Base-by-base conservation (phyloP, 1,140 invertebrate genomes). In the Lepidostoma basale region DNA sequence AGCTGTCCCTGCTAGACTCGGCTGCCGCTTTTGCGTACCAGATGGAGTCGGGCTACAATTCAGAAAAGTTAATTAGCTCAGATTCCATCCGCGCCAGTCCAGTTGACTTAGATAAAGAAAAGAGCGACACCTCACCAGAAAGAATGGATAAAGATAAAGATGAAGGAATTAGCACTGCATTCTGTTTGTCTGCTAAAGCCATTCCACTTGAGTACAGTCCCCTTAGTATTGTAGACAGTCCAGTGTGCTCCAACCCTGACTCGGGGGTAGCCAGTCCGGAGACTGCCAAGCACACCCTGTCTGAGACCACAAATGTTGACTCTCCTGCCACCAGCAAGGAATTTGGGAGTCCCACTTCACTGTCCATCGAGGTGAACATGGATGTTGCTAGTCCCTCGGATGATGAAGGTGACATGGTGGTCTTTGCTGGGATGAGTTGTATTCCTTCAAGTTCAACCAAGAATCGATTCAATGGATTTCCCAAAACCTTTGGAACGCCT, bases 41-140 rank as follows among this genome's bases (percentile, higher is more conserved):
- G 74, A 83, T 84, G 67, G 89, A 90, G 72, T 89, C 88, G 1
- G 88, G 88, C 1, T 90, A 90, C 72, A 89, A 88, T 79, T 90
- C 89, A 0, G 88, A 90, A 71, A 90, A 90, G 74, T 80, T 82
- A 68, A 73, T 85, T 77, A 76, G 79, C 77, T 70, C 79, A 0
- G 79, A 82, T 49, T 82, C 80, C 33, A 80, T 81, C 26, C 74
- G 84, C 18, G 77, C 83, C 20, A 87, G 85, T 76, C 85, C 86
- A 0, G 81, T 84, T 0, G 79, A 80, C 25, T 62, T 78, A 20
- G 77, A 78, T 40, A 80, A 81, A 36, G 85, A 87, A 64, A 87
- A 87, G 69, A 77, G 78, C 0, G 85, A 84, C 62, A 80, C 81
- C 67, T 83, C 83, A 2, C 84, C 84, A 0, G 85, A 86, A 70